Evolutionary conservation across 2,888 invertebrate genomes (phyloP), one percentile per base, ranked within the genome.

Genomic region (Nudaria mundana): DNA sequence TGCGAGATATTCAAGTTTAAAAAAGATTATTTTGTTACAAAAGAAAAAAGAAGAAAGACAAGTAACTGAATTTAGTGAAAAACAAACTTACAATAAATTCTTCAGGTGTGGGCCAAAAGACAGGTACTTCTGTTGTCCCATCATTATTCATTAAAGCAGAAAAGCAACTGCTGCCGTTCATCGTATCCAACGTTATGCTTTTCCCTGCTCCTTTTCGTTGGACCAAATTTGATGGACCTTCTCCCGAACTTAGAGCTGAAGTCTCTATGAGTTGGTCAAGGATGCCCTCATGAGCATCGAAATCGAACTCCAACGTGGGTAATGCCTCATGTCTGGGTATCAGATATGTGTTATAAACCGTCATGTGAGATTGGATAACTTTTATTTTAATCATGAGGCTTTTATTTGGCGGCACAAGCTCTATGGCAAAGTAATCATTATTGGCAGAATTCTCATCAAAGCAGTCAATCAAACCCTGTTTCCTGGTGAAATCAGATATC

Each of bases 111-210:
- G 97, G 97, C 65, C 93, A 90, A 73, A 94, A 97, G 0, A 93
- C 91, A 0, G 95, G 96, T 0, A 95, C 96, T 48, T 95, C 93
- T 0, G n/a, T n/a, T n/a, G n/a, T n/a, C n/a, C n/a, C n/a, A n/a
- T n/a, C n/a, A n/a, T n/a, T n/a, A n/a, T n/a, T n/a, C n/a, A n/a
- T n/a, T n/a, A n/a, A n/a, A n/a, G n/a, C n/a, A n/a, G n/a, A n/a
- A n/a, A n/a, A n/a, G n/a, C n/a, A 93, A 91, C 0, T 3, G 6
- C 1, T 1, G 3, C 1, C n/a, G 14, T 5, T 0, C 7, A 0
- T 10, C n/a, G n/a, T n/a, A n/a, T n/a, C n/a, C n/a, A n/a, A n/a
- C n/a, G n/a, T n/a, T n/a, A n/a, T n/a, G n/a, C n/a, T n/a, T n/a
- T n/a, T n/a, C n/a, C n/a, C n/a, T n/a, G n/a, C n/a, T n/a, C n/a